Conservation (phyloP, 1,140 invertebrate genomes). For the Heterodera carotae region DNA sequence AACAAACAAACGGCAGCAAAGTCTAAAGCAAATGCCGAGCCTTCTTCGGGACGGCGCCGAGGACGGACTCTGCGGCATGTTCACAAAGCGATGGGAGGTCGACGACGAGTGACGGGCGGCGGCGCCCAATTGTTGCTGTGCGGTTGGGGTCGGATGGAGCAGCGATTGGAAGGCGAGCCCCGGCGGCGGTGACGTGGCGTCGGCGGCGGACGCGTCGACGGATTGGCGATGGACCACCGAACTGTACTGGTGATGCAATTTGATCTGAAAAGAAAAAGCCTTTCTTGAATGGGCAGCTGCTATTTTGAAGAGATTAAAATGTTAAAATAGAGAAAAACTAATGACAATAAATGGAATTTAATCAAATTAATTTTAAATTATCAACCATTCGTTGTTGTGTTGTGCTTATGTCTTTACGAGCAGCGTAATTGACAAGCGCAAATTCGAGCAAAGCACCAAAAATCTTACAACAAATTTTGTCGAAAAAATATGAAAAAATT, state of each 20-base stretch:
- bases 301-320: no score
- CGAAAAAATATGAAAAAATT: slow-evolving; percentile 74
- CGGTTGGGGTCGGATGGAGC: slow-evolving; percentile 27
- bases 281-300: no score
- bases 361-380: slow-evolving; percentile 25
- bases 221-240: background rate
- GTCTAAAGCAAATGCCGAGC: slow-evolving; percentile 35
- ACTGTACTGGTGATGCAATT: slow-evolving; percentile 34
- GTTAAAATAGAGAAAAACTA: no score
- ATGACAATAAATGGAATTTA: no score
- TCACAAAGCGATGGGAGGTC: background rate
- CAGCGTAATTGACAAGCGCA: slow-evolving; percentile 92
- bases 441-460: slow-evolving; percentile 70
- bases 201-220: slow-evolving; percentile 15
- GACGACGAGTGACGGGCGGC: background rate
- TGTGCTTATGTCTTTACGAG: slow-evolving; percentile 75
- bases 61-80: slow-evolving; percentile 12
- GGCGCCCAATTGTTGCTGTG: background rate
- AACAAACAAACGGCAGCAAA: slow-evolving; percentile 60
- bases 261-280: slow-evolving; percentile 27
- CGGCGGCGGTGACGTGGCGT: slow-evolving; percentile 26
- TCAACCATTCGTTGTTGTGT: slow-evolving; percentile 49
- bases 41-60: slow-evolving; percentile 2
- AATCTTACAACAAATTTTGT: background rate
- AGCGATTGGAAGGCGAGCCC: slow-evolving; percentile 20